A percentile compares a stretch with the other conserved stretches of the same genome.
Evolutionary conservation across 1,140 invertebrate genomes (phyloP).

Genomic region (Conopomorpha cramerella): DNA sequence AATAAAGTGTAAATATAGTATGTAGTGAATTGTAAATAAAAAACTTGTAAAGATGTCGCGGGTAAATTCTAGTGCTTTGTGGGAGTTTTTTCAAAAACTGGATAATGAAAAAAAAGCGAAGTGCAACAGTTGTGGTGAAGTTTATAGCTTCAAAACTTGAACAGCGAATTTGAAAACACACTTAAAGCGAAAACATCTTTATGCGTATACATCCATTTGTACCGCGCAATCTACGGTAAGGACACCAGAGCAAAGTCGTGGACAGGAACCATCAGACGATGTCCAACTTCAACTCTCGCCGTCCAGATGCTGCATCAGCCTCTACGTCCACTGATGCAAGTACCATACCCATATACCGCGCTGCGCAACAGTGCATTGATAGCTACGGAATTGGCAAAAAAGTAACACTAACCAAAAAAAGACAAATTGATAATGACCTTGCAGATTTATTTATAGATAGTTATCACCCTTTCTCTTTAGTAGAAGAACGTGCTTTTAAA

Average conservation of each 20-base stretch:
- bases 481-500: constrained; percentile 4
- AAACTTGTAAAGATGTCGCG: neutral
- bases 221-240: neutral
- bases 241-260: neutral
- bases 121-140: constrained; percentile 5
- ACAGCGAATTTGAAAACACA: constrained; percentile 8
- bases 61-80: constrained; percentile 3
- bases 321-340: neutral
- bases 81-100: constrained; percentile 7
- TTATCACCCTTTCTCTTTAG: constrained; percentile 2
- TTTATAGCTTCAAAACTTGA: constrained; percentile 4
- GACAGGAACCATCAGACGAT: neutral
- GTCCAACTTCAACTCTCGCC: neutral
- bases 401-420: constrained; percentile 3
- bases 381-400: constrained; percentile 1
- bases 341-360: constrained; percentile 1
- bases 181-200: constrained; percentile 6
- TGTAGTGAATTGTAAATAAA: neutral
- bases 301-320: neutral
- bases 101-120: constrained; percentile 7
- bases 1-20: constrained; percentile 1
- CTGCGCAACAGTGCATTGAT: constrained; percentile 1
- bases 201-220: neutral
- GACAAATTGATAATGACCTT: constrained; percentile 2
- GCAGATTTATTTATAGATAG: constrained; percentile 1